Evolutionary conservation across 2,888 invertebrate species (phyloP), one percentile per base, ranked within the genome.

Genomic region (Nomada fucata): DNA sequence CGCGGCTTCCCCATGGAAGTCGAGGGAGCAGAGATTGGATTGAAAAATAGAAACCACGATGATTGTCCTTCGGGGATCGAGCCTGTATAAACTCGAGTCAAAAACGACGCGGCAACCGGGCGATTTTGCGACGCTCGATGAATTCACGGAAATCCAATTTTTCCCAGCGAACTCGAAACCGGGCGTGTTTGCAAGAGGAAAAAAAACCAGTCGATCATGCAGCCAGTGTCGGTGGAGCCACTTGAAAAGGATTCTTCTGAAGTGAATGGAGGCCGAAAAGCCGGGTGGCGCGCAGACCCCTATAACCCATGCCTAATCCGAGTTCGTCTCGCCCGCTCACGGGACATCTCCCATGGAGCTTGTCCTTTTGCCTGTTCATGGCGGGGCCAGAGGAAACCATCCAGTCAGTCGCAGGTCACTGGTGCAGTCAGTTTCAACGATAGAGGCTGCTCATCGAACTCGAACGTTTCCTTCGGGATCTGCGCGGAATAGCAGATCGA

Each of bases 321-420:
- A 86, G 88, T 93, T 93, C 91, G 92, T 92, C 88, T 91, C 92
- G 92, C 89, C 85, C 86, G 91, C 91, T 93, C 93, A 91, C 92
- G 90, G 88, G 86, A 84, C 87, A 86, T 85, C 83, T 84, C 84
- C 87, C 87, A 87, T 86, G 82, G 78, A 89, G 85, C 69, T 79
- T 75, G 87, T 82, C 84, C 89, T 86, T 86, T 89, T 85, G 88
- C 87, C 85, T 84, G 88, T 60, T 88, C 88, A 79, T 79, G 65
- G 72, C 75, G 68, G 79, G 36, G 73, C 67, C 85, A 9, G 47
- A 60, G 59, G 13, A 61, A 42, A 76, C 64, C 83, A 85, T 86
- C 82, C 80, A 74, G 70, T 86, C 88, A 77, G 65, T 74, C 75
- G 83, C 82, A 79, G 84, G 79, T 80, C 79, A 59, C 60, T 63